Percentiles rank a stretch among this genome's conserved stretches.
These are phyloP conservation scores for Didymodactylos carnosus DNA, from an alignment of 2,888 invertebrate species.

Conservation along the genomic window DNA sequence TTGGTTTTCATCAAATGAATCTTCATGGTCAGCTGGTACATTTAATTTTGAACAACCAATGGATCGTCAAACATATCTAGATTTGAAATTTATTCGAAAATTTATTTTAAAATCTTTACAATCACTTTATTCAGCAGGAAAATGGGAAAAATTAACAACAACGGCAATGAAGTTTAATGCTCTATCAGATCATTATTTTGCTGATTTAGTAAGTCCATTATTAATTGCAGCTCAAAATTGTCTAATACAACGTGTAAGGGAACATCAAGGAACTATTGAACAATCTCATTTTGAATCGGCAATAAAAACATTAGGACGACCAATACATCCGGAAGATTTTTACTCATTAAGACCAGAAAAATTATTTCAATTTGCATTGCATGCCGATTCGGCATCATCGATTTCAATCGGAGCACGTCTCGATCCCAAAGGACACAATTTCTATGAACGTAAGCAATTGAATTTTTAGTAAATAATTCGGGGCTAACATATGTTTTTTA, in stretches of 20 bases:
- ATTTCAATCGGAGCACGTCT: constrained; percentile 24
- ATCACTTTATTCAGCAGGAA: constrained; percentile 26
- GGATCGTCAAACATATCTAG: constrained; percentile 25
- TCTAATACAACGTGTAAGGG: constrained; percentile 20
- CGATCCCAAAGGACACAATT: constrained; percentile 25
- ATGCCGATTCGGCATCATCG: background rate
- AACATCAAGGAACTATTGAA: background rate
- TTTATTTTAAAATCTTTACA: constrained; percentile 26
- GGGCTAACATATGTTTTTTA: constrained; percentile 18
- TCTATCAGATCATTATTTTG: constrained; percentile 28
- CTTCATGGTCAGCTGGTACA: constrained; percentile 23
- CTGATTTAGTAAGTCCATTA: constrained; percentile 28
- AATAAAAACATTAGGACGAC: constrained; percentile 2
- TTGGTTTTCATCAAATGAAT: background rate
- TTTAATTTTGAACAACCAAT: constrained; percentile 27
- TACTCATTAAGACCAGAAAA: background rate
- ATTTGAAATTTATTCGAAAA: constrained; percentile 24
- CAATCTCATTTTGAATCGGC: constrained; percentile 13
- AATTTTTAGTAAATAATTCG: background rate
- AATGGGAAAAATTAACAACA: constrained; percentile 32
- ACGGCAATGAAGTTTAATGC: constrained; percentile 31
- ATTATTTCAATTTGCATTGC: background rate
- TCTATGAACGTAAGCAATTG: constrained; percentile 22
- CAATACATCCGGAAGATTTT: background rate
- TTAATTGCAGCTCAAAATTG: constrained; percentile 28